A percentile compares a stretch with the other conserved stretches of the same genome.
Conservation (phyloP, 1,140 invertebrate species). For the Brachystomella parvula region DNA sequence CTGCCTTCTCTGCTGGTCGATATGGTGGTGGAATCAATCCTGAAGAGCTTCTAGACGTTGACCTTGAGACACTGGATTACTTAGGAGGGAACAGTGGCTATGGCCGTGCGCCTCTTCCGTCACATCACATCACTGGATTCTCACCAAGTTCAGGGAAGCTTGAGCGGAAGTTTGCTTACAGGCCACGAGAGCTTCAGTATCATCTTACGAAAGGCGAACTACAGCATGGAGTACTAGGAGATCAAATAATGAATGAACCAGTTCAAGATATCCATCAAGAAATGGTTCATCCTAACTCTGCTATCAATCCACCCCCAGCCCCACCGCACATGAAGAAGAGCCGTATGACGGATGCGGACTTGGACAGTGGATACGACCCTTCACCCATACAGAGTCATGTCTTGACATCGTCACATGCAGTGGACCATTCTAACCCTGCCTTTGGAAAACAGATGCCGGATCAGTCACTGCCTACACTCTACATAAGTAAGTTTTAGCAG, state of each 20-base stretch:
- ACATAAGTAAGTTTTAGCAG: conserved; percentile 34
- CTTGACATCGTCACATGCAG: conserved; percentile 8
- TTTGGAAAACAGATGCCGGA: neutral
- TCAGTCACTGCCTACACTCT: conserved; percentile 21
- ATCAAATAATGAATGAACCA: no score
- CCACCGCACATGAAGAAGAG: conserved; percentile 33
- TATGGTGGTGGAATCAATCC: neutral
- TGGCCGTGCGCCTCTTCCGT: no score
- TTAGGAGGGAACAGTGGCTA: no score
- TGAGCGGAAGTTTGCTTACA: neutral
- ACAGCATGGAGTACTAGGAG: no score
- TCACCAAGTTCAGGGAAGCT: no score
- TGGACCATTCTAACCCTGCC: neutral
- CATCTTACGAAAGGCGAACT: no score
- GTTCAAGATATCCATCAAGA: no score
- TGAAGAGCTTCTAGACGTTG: conserved; percentile 11
- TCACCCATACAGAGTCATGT: conserved; percentile 7
- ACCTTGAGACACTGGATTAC: conserved; percentile 13
- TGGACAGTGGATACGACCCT: conserved; percentile 1
- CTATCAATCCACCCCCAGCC: no score
- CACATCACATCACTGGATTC: no score
- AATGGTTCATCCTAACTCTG: no score
- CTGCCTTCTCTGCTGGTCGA: conserved; percentile 1
- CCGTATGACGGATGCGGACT: neutral
- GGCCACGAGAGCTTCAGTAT: conserved; percentile 31